Conservation (phyloP, 2,888 invertebrate species). For the Dermolepida albohirtum region DNA sequence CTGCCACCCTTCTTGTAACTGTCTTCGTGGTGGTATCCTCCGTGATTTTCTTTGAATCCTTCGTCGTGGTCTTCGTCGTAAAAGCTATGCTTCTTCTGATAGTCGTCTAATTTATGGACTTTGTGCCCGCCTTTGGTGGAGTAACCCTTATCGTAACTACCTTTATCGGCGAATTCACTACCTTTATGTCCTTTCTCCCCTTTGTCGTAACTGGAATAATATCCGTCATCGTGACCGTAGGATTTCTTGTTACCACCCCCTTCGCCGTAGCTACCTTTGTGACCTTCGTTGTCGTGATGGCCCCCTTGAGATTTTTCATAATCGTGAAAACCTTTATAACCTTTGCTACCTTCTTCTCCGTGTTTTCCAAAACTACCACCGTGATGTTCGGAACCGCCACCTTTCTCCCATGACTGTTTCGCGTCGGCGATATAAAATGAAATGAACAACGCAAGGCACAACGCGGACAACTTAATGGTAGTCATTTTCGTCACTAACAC, state of each 20-base stretch:
- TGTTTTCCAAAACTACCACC: constrained; percentile 71
- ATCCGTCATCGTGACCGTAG: constrained; percentile 72
- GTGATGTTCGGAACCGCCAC: constrained; percentile 69
- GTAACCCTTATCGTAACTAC: constrained; percentile 85
- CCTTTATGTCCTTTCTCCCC: constrained; percentile 76
- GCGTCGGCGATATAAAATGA: not conserved
- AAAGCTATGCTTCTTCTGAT: constrained; percentile 87
- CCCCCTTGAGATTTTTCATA: constrained; percentile 74
- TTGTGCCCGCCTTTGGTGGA: constrained; percentile 88
- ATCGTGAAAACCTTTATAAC: constrained; percentile 75
- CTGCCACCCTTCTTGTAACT: constrained; percentile 77
- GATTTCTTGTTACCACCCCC: constrained; percentile 71
- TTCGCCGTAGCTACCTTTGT: constrained; percentile 73
- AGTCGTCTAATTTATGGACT: constrained; percentile 86
- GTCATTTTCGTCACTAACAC: constrained; percentile 29
- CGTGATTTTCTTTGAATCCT: constrained; percentile 85
- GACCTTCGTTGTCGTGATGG: constrained; percentile 76
- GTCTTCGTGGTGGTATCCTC: constrained; percentile 82
- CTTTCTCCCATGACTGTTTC: constrained; percentile 62
- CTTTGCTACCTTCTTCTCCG: constrained; percentile 74
- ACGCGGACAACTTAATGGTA: constrained; percentile 3
- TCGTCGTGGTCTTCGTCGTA: constrained; percentile 87
- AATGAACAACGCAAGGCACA: not conserved
- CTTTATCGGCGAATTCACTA: constrained; percentile 75
- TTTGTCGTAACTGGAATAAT: constrained; percentile 74